These are phyloP conservation scores for Hirundo rustica DNA, from an alignment of 2,797 vertebrate genomes.

Conservation along the genomic window DNA sequence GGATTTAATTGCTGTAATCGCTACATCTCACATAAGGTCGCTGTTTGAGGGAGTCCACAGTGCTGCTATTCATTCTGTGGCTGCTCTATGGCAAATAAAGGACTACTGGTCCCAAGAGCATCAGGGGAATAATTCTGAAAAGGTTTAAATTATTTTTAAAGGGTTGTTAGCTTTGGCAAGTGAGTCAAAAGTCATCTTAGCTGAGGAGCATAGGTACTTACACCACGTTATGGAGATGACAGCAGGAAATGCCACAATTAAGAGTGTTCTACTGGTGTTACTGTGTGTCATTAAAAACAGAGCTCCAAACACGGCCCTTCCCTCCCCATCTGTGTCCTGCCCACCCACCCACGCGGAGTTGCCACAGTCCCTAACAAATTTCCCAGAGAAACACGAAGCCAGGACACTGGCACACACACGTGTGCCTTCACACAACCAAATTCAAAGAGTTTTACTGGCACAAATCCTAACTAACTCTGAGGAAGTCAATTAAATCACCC, in stretches of 20 bases:
- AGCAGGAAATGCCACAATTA: slow-evolving; percentile 20
- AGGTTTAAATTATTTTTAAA: slow-evolving; percentile 40
- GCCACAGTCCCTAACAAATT: background rate
- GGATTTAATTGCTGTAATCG: slow-evolving; percentile 54
- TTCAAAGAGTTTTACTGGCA: background rate
- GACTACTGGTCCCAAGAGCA: slow-evolving; percentile 26
- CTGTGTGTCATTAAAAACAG: background rate
- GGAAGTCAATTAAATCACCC: slow-evolving; percentile 28
- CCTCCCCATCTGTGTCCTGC: background rate
- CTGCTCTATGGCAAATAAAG: slow-evolving; percentile 40
- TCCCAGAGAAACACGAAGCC: background rate
- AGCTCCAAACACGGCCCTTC: background rate
- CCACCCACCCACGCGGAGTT: background rate
- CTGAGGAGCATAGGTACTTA: slow-evolving; percentile 39
- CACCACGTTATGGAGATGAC: background rate
- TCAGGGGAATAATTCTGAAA: background rate
- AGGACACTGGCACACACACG: background rate
- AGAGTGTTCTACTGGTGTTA: background rate
- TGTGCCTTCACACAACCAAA: background rate
- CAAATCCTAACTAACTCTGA: background rate
- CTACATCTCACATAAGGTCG: slow-evolving; percentile 53
- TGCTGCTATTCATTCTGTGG: slow-evolving; percentile 23
- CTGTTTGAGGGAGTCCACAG: slow-evolving; percentile 50
- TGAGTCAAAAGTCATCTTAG: slow-evolving; percentile 49
- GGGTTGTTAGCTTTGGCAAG: slow-evolving; percentile 57